Evolutionary conservation across 2,113 vertebrate species (phyloP).

Genomic region (Tinamus guttatus): DNA sequence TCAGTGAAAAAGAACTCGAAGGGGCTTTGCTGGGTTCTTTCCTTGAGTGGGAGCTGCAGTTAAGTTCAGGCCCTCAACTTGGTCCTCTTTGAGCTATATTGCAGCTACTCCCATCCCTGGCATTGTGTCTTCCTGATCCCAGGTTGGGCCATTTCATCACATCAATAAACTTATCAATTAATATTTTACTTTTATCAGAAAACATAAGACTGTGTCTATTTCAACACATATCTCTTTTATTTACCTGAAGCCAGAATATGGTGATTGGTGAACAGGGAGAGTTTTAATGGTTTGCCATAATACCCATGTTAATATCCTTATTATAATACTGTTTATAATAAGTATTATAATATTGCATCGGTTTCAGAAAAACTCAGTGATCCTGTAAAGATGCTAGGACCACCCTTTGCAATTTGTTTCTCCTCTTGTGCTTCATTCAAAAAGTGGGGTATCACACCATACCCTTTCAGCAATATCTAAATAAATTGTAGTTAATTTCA

Average conservation of each 20-base stretch:
- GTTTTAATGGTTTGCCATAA: background rate
- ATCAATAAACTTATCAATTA: background rate
- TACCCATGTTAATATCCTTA: background rate
- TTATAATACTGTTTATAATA: background rate
- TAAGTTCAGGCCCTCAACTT: rapidly evolving
- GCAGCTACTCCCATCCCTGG: background rate
- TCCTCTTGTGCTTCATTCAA: background rate
- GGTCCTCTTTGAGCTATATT: background rate
- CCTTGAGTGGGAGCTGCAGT: rapidly evolving
- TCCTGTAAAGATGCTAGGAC: background rate
- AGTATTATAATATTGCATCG: background rate
- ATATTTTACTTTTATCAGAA: background rate
- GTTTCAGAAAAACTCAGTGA: background rate
- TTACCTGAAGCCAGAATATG: background rate
- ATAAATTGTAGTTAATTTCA: background rate
- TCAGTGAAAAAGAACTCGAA: background rate
- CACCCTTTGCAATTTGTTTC: background rate
- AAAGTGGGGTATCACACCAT: background rate
- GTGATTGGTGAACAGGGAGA: background rate
- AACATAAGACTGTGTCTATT: background rate
- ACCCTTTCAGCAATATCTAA: background rate
- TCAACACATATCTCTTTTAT: background rate
- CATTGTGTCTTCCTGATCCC: background rate
- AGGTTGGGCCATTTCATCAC: background rate
- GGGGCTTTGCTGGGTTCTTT: background rate